A percentile compares a stretch with the other conserved stretches of the same genome.
Evolutionary conservation across 2,888 invertebrate species (phyloP).

Genomic region (Nymphalis c-album): DNA sequence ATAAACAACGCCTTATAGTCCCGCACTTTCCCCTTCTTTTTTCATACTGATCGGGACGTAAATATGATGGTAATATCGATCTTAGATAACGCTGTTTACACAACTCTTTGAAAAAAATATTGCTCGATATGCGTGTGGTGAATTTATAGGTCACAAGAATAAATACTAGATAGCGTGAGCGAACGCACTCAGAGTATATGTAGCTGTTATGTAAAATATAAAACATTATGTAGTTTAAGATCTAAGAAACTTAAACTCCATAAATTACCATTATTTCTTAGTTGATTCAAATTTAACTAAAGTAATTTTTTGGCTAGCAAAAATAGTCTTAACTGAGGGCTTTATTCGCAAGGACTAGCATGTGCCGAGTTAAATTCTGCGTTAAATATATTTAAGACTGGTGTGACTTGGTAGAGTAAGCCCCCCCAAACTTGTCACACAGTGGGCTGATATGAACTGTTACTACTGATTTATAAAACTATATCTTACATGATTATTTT

Average conservation of each 20-base stretch:
- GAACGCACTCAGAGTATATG: background rate
- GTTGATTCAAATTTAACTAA: too few species aligned
- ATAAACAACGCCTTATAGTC: constrained; percentile 31
- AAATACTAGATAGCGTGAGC: constrained; percentile 25
- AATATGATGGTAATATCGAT: constrained; percentile 51
- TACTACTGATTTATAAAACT: background rate
- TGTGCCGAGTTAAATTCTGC: too few species aligned
- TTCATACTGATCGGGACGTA: constrained; percentile 47
- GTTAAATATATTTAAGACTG: too few species aligned
- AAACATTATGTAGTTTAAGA: background rate
- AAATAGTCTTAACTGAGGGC: too few species aligned
- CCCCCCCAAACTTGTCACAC: too few species aligned
- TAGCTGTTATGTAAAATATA: background rate
- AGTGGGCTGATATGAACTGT: too few species aligned
- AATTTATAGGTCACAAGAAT: constrained; percentile 42
- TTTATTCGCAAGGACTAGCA: too few species aligned
- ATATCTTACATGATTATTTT: constrained; percentile 82
- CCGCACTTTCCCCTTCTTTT: constrained; percentile 40
- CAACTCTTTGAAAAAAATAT: constrained; percentile 59
- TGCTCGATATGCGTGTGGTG: constrained; percentile 41
- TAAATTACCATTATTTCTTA: background rate
- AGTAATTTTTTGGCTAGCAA: too few species aligned
- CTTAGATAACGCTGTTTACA: constrained; percentile 66
- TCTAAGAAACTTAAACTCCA: background rate
- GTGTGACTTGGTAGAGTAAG: too few species aligned